Base-by-base conservation (phyloP, 2,113 vertebrate species). In the Phocoena sinus region DNA sequence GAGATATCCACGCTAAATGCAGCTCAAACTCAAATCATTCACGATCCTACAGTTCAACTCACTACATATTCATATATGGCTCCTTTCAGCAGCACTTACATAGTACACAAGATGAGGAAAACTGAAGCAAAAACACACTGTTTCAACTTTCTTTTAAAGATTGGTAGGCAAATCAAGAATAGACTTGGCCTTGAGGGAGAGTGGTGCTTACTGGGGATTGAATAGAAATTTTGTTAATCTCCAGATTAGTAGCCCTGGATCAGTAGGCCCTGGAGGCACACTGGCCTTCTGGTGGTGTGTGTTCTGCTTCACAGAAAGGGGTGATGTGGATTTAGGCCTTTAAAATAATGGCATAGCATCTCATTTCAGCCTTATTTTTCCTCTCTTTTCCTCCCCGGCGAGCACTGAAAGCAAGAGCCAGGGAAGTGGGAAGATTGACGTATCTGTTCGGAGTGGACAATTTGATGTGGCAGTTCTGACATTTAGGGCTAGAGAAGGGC, bases 401-500 rank as follows among this genome's bases (percentile, higher is more conserved):
- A 71, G 41, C 70, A 38, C 50, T 89, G 31, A 76, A 58, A 92
- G 62, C 50, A 67, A 85, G 74, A 96, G 38, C 36, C 62, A 20
- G 91, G 41, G 2, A 44, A 41, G n/a, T 13, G 6, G 21, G 77
- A 79, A 83, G 56, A 74, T 3, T n/a, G 73, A 65, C 38, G 4
- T 41, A 17, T 73, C 62, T 87, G 56, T 77, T 53, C 56, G 58
- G 26, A 56, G 89, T 6, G 47, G 41, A 91, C 50, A 62, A 71
- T 93, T n/a, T 88, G 67, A 71, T 31, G 33, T 47, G 91, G 53
- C 85, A 47, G 41, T 60, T 88, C 33, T 95, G 89, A 94, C 92
- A 84, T 60, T 86, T 38, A 85, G 85, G 58, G 63, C 53, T 28
- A 89, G 58, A 70, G 31, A 83, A 53, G 36, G 31, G 6, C 50